Base-by-base conservation (phyloP, 53 echinoderm and acorn worm species). In the Paracentrotus lividus region DNA sequence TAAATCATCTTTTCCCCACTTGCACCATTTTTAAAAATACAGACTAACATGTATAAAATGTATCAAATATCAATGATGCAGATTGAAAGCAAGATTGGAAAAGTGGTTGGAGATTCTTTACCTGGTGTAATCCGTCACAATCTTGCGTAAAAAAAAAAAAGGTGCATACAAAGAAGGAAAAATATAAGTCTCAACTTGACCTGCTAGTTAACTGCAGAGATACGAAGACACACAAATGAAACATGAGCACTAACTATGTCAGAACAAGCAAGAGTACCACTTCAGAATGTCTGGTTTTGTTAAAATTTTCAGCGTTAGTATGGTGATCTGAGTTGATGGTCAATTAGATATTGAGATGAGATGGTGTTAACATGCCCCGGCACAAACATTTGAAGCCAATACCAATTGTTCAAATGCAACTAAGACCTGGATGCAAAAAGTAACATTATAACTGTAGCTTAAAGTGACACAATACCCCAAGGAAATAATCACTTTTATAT, bases 61-160 rank as follows among this genome's bases (percentile, higher is more conserved):
- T 89, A 89, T 89, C 89, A 65, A 89, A 89, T 60, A 89, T 90
- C 44, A 57, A 64, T 90, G 72, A 90, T 90, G 90, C 90, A 90
- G 75, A 4, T 69, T 68, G 52, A 93, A 93, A 93, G 81, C 85
- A 93, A 84, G 29, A 92, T 53, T 81, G 23, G 57, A 60, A 93
- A 93, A 84, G 59, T 42, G 40, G 84, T 58, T 8, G n/a, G 51
- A 26, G 32, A 8, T 4, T 90, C 36, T 72, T 90, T 90, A 90
- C 90, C 90, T 90, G 69, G 68, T 90, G 90, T 72, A 90, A 90
- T 90, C 90, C 90, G 90, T 90, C 90, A 90, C 90, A 72, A 90
- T 90, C 90, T 90, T 34, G 69, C 90, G 69, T 72, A 72, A 38
- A 54, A 32, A 34, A 72, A 90, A 90, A 90, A 68, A 47, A 90